Conservation (phyloP, 2,797 vertebrate species). For the Onychomys leucogaster region DNA sequence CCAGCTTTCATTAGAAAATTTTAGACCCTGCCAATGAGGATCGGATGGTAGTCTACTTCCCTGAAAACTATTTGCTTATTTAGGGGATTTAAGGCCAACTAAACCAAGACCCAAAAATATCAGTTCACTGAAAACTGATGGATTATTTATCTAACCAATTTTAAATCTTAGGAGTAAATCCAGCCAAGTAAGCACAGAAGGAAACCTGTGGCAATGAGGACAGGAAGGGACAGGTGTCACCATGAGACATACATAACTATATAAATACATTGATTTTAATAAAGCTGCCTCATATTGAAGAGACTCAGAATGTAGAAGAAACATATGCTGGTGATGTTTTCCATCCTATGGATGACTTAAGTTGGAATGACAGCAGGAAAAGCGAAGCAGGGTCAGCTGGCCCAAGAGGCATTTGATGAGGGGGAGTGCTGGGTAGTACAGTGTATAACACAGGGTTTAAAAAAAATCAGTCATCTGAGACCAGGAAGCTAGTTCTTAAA, state of each 20-base stretch:
- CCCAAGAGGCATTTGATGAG: neutral
- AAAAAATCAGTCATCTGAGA: neutral
- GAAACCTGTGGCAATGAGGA: neutral
- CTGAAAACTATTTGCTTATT: slow-evolving; percentile 73
- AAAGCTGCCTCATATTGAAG: neutral
- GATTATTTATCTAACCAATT: slow-evolving; percentile 30
- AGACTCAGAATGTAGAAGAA: slow-evolving; percentile 15
- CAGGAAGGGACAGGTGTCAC: neutral
- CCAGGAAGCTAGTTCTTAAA: neutral
- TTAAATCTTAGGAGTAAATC: slow-evolving; percentile 2
- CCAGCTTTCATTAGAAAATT: slow-evolving; percentile 62
- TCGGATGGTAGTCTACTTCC: slow-evolving; percentile 53
- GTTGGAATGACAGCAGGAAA: neutral
- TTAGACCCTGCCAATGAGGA: slow-evolving; percentile 50
- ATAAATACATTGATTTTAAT: neutral
- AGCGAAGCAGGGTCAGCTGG: neutral
- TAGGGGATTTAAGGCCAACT: slow-evolving; percentile 27
- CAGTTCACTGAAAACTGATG: slow-evolving; percentile 45
- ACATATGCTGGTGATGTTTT: neutral
- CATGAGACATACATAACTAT: neutral
- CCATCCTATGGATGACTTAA: neutral
- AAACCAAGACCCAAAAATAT: slow-evolving; percentile 48
- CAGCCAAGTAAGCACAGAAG: slow-evolving; percentile 1
- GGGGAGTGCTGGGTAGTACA: rapidly evolving
- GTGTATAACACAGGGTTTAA: neutral